Evolutionary conservation across 64 coral and sea anemone genomes (phyloP).

Genomic region (Dendrophyllia cribrosa): DNA sequence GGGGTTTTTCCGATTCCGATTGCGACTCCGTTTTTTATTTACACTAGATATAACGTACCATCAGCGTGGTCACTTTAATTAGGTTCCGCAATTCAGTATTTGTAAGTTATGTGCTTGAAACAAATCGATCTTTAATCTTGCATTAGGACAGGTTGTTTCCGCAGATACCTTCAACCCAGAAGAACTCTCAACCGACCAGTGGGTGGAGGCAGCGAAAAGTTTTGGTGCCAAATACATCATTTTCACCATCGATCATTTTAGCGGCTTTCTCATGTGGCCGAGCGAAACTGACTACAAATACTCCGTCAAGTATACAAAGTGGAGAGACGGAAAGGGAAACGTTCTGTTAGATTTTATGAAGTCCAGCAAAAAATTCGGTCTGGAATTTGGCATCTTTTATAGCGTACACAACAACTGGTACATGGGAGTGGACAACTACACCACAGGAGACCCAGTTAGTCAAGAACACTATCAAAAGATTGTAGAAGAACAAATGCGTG

Average conservation of each 20-base stretch:
- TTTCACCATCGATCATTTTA: constrained; percentile 84
- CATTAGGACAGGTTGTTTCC: constrained; percentile 60
- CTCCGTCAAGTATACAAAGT: constrained; percentile 77
- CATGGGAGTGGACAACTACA: constrained; percentile 81
- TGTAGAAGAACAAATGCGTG: constrained; percentile 67
- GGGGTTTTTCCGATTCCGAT: no score
- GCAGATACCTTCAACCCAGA: constrained; percentile 74
- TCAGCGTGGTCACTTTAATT: no score
- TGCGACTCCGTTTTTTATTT: no score
- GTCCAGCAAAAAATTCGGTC: constrained; percentile 69
- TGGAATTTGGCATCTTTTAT: constrained; percentile 80
- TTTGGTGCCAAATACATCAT: constrained; percentile 91
- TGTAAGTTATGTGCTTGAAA: no score
- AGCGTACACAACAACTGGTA: constrained; percentile 93
- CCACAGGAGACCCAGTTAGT: constrained; percentile 2
- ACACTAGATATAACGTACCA: no score
- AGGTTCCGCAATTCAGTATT: no score
- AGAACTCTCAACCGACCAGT: constrained; percentile 86
- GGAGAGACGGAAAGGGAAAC: constrained; percentile 76
- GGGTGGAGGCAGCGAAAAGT: constrained; percentile 76
- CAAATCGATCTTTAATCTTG: not conserved
- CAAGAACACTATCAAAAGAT: constrained; percentile 60
- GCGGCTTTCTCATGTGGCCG: constrained; percentile 88
- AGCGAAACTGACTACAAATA: constrained; percentile 83
- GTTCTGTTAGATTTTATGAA: constrained; percentile 75